phyloP scores from a whole-genome alignment of 2,113 vertebrate genomes.

The Zeus faber region DNA sequence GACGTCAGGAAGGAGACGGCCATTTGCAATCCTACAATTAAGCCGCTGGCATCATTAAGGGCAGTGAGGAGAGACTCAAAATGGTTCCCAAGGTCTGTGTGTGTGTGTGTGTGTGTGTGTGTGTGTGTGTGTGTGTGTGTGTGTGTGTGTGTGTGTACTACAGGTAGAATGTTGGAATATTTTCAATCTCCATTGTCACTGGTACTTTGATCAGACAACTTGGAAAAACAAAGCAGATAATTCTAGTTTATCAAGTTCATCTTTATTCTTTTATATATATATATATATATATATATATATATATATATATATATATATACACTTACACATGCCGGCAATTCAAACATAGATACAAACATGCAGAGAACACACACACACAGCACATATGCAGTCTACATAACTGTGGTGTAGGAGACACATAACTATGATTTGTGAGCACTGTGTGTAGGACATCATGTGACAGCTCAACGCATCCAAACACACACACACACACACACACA shows the following conservation, averaged over 20 bases:
- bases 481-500: neutral
- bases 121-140: conserved; percentile 26
- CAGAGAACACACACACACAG: neutral
- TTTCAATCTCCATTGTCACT: too few species aligned
- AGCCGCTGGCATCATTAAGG: conserved; percentile 53
- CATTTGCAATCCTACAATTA: conserved; percentile 81
- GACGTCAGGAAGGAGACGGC: conserved; percentile 73
- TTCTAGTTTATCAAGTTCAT: neutral
- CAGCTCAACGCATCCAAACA: conserved; percentile 24
- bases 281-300: too few species aligned
- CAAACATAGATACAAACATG: too few species aligned
- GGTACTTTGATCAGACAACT: too few species aligned
- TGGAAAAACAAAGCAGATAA: neutral
- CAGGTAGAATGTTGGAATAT: conserved; percentile 28
- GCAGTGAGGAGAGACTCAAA: conserved; percentile 37
- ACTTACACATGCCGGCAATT: neutral
- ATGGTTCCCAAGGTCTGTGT: conserved; percentile 16
- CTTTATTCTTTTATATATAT: neutral
- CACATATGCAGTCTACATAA: conserved; percentile 15
- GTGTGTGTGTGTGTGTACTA: too few species aligned
- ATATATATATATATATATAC: too few species aligned
- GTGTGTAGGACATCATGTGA: conserved; percentile 51
- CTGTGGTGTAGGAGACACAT: conserved; percentile 30
- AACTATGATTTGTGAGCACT: conserved; percentile 50
- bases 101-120: conserved; percentile 13